A percentile compares a stretch with the other conserved stretches of the same genome.
These are phyloP conservation scores for Plumapathes pennacea DNA, from an alignment of 92 coral and sea anemone genomes.

Conservation along the genomic window DNA sequence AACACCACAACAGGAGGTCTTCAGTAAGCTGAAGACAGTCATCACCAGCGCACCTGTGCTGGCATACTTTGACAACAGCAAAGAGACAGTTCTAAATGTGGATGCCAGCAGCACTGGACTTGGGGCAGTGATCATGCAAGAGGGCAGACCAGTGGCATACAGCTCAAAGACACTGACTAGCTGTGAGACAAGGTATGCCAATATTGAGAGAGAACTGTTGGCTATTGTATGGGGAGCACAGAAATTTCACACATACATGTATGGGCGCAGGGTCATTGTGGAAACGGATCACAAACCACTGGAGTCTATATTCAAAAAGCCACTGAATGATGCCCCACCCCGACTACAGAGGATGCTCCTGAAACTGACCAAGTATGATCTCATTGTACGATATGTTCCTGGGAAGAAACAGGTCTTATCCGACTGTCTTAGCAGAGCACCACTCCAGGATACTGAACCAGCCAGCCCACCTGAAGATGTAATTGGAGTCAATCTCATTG, in stretches of 20 bases:
- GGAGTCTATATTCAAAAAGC: conserved; percentile 15
- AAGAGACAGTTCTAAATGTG: conserved; percentile 26
- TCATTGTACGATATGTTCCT: conserved; percentile 32
- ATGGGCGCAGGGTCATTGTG: conserved; percentile 16
- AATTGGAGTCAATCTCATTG: conserved; percentile 37
- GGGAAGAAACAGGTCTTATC: conserved; percentile 43
- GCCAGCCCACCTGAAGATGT: conserved; percentile 22
- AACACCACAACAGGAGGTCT: conserved; percentile 5
- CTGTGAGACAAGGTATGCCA: conserved; percentile 18
- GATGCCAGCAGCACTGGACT: conserved; percentile 50
- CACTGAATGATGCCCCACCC: conserved; percentile 40
- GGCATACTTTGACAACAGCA: conserved; percentile 15
- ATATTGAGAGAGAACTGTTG: conserved; percentile 34
- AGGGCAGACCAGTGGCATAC: conserved; percentile 37
- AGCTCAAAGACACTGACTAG: conserved; percentile 25
- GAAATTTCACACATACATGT: conserved; percentile 42
- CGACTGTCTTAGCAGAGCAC: conserved; percentile 51
- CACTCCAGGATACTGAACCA: conserved; percentile 17
- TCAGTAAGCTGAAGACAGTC: conserved; percentile 9
- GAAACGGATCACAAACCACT: conserved; percentile 43
- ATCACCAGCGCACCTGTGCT: conserved; percentile 22
- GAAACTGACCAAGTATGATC: conserved; percentile 33
- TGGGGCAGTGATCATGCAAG: conserved; percentile 47
- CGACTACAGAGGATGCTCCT: conserved; percentile 30
- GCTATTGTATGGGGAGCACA: conserved; percentile 35